These are phyloP conservation scores for Trichonephila inaurata DNA, from an alignment of 1,140 invertebrate genomes.

Conservation along the genomic window DNA sequence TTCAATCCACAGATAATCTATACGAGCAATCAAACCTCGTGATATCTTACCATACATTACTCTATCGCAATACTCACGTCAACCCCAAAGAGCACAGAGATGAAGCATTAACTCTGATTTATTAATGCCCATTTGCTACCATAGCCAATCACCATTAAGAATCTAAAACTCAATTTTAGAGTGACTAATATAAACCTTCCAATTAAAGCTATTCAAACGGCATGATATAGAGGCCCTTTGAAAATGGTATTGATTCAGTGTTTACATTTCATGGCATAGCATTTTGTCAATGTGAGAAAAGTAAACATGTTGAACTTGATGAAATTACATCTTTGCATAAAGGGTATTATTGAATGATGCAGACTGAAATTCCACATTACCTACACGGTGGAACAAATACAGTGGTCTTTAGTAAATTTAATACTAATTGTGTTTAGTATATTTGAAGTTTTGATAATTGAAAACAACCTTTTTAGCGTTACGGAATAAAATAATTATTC, in stretches of 20 bases:
- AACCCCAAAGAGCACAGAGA: neutral
- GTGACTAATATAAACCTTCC: neutral
- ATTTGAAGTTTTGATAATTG: too few species aligned
- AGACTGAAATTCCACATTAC: too few species aligned
- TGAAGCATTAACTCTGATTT: slow-evolving; percentile 50
- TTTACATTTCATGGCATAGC: neutral
- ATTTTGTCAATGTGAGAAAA: slow-evolving; percentile 19
- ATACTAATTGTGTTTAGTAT: too few species aligned
- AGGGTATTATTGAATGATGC: too few species aligned
- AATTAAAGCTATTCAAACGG: neutral
- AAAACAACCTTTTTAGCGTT: too few species aligned
- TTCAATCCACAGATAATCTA: neutral
- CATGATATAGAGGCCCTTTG: neutral
- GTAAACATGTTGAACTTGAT: neutral
- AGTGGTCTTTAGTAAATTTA: too few species aligned
- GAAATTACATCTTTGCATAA: neutral
- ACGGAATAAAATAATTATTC: too few species aligned
- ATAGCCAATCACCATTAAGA: slow-evolving; percentile 48
- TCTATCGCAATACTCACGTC: neutral
- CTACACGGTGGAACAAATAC: too few species aligned
- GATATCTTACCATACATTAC: neutral
- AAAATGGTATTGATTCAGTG: slow-evolving; percentile 47
- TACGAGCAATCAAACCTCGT: neutral
- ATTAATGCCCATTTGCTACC: slow-evolving; percentile 21
- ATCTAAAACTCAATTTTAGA: slow-evolving; percentile 65